Conservation (phyloP, 2,113 vertebrate genomes). For the Picathartes gymnocephalus region DNA sequence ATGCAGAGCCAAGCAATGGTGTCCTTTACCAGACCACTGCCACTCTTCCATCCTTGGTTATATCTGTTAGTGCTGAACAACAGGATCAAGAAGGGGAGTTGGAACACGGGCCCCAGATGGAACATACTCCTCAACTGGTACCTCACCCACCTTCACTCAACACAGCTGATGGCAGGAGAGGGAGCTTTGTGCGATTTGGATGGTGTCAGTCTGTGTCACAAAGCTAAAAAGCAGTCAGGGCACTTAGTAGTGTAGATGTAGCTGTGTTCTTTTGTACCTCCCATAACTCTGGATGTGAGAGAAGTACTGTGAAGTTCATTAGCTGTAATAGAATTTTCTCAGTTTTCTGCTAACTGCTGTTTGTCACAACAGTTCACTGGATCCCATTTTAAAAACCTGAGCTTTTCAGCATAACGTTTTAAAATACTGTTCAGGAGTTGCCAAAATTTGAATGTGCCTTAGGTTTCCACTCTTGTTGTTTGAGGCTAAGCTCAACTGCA, state of each 20-base stretch:
- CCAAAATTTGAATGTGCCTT: neutral
- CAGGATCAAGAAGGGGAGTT: neutral
- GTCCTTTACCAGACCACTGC: neutral
- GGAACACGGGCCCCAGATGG: neutral
- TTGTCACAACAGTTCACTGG: neutral
- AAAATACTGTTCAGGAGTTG: neutral
- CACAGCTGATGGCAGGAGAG: neutral
- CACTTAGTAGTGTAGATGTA: neutral
- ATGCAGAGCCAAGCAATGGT: neutral
- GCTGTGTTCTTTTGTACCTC: neutral
- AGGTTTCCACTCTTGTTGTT: neutral
- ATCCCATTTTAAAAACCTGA: neutral
- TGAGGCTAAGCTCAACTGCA: neutral
- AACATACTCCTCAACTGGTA: neutral
- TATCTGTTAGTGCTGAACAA: neutral
- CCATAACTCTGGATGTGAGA: neutral
- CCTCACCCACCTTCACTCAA: neutral
- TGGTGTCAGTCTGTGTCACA: neutral
- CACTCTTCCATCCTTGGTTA: neutral
- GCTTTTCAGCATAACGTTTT: neutral
- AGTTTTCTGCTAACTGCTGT: neutral
- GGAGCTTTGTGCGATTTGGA: neutral
- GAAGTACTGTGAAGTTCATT: neutral
- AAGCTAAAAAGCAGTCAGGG: neutral
- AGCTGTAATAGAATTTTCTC: neutral